Evolutionary conservation across 2,888 invertebrate species (phyloP), one percentile per base, ranked within the genome.

Genomic region (Acleris cristana): DNA sequence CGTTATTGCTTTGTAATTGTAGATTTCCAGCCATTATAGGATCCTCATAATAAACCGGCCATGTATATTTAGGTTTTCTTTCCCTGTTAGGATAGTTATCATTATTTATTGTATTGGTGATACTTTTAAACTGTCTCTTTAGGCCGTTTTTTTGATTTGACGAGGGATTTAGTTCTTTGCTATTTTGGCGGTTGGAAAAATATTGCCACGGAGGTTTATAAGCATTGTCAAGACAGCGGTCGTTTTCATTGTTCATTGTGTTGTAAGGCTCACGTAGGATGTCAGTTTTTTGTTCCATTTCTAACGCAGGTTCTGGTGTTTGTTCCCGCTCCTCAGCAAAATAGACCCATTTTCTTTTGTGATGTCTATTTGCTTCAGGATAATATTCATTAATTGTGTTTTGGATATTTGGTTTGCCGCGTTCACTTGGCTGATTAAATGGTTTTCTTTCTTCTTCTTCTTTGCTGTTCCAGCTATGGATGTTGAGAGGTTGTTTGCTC

Each of bases 291-390:
- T 48, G 48, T 48, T 48, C 48, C 48, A 48, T 48, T 48, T 48
- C 48, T 18, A 48, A 7, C 18, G 8, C 1, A 48, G 48, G 48
- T 18, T n/a, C 18, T 56, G 18, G 49, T 56, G 40, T 49, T 44
- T 14, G 16, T 1, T 23, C 44, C 44, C 34, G 14, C 8, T 56
- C 44, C 23, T 60, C 44, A 16, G 8, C 2, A 10, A 44, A 56
- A 26, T 44, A 30, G 7, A 12, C 12, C 23, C 18, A 49, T 7
- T 55, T 48, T 21, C 26, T 65, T 60, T 55, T 60, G 44, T 60
- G 44, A 19, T 56, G 8, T 45, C 21, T 44, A n/a, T 56, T 56
- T 21, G 18, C 21, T 21, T 44, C 16, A 21, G 56, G 23, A 44
- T 56, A 6, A n/a, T 21, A 44, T 44, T 44, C 8, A 23, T 56